These are phyloP conservation scores for Nyleta sp. DNA, from an alignment of 2,888 invertebrate species.

Conservation along the genomic window DNA sequence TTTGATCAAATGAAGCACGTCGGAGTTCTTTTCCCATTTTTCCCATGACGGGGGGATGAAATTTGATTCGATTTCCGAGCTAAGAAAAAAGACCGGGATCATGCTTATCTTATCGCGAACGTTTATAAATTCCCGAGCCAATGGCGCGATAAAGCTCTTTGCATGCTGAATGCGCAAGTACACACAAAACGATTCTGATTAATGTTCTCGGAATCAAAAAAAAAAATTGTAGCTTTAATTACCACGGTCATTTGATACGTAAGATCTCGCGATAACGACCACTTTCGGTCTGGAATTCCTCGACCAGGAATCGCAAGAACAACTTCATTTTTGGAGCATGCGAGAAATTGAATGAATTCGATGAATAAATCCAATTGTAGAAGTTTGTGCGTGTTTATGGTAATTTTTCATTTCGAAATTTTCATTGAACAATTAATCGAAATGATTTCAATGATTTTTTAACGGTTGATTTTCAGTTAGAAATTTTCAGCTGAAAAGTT, in stretches of 20 bases:
- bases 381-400: too few species aligned
- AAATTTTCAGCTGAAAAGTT: too few species aligned
- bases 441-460: too few species aligned
- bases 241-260: constrained; percentile 40
- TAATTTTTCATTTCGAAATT: too few species aligned
- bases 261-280: constrained; percentile 32
- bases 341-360: too few species aligned
- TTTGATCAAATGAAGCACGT: too few species aligned
- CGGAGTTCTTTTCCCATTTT: too few species aligned
- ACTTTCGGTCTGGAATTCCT: not conserved
- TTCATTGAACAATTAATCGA: too few species aligned
- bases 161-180: constrained; percentile 57
- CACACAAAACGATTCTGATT: constrained; percentile 55
- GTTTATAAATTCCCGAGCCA: constrained; percentile 67
- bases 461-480: too few species aligned
- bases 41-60: constrained; percentile 47
- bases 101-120: constrained; percentile 68
- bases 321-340: too few species aligned
- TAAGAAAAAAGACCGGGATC: constrained; percentile 48
- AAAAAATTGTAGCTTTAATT: constrained; percentile 60
- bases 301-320: too few species aligned
- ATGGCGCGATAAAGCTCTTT: constrained; percentile 63
- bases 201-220: constrained; percentile 53
- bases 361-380: too few species aligned
- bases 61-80: constrained; percentile 53